Conservation (phyloP, 2,797 vertebrate genomes). For the Typhlichthys eigenmanni region DNA sequence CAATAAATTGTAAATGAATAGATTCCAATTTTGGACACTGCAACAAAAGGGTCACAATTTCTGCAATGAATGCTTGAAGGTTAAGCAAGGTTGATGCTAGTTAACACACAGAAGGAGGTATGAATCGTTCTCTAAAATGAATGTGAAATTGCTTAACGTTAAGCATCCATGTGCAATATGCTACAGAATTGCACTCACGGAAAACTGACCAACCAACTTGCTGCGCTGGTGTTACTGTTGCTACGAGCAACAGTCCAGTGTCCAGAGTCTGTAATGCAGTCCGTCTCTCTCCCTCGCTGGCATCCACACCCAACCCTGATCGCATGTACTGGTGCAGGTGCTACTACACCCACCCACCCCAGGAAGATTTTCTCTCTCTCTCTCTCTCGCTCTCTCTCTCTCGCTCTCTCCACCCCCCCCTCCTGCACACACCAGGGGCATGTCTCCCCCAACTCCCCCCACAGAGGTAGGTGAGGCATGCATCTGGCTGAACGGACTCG, state of each 20-base stretch:
- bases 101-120: too few species aligned
- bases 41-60: too few species aligned
- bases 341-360: slow-evolving; percentile 43
- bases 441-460: slow-evolving; percentile 41
- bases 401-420: slow-evolving; percentile 12
- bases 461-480: slow-evolving; percentile 45
- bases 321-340: slow-evolving; percentile 27
- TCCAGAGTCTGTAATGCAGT: slow-evolving; percentile 30
- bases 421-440: slow-evolving; percentile 48
- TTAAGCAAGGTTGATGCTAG: too few species aligned
- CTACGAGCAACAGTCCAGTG: slow-evolving; percentile 40
- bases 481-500: slow-evolving; percentile 35
- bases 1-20: background rate
- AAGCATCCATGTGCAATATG: too few species aligned
- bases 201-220: slow-evolving; percentile 10
- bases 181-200: too few species aligned
- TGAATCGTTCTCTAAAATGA: too few species aligned
- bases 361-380: slow-evolving; percentile 12
- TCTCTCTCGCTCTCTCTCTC: background rate
- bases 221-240: slow-evolving; percentile 22
- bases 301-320: slow-evolving; percentile 15
- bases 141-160: too few species aligned
- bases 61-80: too few species aligned
- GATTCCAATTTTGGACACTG: too few species aligned
- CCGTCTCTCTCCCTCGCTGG: too few species aligned